phyloP scores from a whole-genome alignment of 2,888 invertebrate genomes.

The Himalopsyche anomala region DNA sequence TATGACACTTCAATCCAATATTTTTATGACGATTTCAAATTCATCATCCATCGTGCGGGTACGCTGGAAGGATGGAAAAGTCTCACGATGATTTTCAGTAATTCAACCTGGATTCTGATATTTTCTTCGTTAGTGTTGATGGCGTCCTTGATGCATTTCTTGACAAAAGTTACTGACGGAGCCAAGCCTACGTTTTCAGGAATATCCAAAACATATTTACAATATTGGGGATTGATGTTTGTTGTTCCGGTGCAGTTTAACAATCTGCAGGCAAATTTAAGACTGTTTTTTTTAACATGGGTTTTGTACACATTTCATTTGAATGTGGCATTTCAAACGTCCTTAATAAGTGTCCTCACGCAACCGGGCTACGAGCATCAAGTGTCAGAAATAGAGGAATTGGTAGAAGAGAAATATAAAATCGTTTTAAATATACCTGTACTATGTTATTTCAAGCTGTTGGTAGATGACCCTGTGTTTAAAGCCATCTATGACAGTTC shows the following conservation, averaged over 20 bases:
- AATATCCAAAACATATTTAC: conserved; percentile 8
- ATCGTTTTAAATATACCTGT: neutral
- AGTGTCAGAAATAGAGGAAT: conserved; percentile 11
- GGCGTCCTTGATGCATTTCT: conserved; percentile 24
- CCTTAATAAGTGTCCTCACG: neutral
- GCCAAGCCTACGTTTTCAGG: neutral
- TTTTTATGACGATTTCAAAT: neutral
- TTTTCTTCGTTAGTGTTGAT: conserved; percentile 2
- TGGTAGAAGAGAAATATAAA: neutral
- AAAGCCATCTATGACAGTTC: conserved; percentile 18
- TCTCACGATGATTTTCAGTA: neutral
- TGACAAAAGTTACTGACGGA: neutral
- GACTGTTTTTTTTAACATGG: neutral
- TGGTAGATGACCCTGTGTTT: neutral
- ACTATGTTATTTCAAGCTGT: neutral
- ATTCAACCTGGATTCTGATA: neutral
- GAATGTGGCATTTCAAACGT: neutral
- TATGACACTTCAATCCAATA: neutral
- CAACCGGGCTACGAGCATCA: neutral
- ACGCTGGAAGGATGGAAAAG: conserved; percentile 1
- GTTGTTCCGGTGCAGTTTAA: neutral
- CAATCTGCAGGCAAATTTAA: neutral
- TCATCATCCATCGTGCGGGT: conserved; percentile 4
- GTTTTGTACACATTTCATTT: neutral
- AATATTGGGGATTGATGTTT: conserved; percentile 19